A percentile compares a stretch with the other conserved stretches of the same genome.
phyloP scores from a whole-genome alignment of 2,113 vertebrate species.

The Xiphias gladius region DNA sequence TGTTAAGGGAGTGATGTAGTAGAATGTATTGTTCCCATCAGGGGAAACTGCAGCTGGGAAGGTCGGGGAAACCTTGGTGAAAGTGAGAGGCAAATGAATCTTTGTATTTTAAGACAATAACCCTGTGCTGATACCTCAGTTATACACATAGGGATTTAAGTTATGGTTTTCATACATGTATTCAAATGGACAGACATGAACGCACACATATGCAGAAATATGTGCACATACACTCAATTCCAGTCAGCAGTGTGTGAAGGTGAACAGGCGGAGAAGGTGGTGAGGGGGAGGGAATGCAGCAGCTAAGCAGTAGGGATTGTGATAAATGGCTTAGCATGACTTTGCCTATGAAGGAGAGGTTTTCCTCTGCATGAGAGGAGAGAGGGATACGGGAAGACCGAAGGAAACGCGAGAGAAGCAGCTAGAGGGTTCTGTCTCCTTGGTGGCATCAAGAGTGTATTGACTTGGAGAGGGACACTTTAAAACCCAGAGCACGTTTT shows the following conservation, averaged over 20 bases:
- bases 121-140: constrained; percentile 49
- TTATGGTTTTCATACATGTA: constrained; percentile 3
- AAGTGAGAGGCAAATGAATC: constrained; percentile 44
- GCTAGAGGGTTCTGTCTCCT: constrained; percentile 45
- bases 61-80: constrained; percentile 47
- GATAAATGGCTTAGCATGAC: constrained; percentile 79
- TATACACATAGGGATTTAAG: constrained; percentile 1
- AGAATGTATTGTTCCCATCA: constrained; percentile 55
- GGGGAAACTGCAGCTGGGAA: constrained; percentile 40
- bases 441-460: constrained; percentile 37
- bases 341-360: constrained; percentile 76
- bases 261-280: constrained; percentile 58
- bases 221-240: constrained; percentile 7
- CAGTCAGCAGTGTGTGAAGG: constrained; percentile 74
- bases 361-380: constrained; percentile 54
- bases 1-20: constrained; percentile 28
- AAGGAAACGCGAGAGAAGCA: not conserved
- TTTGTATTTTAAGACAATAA: constrained; percentile 26
- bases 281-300: constrained; percentile 56
- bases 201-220: constrained; percentile 13
- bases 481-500: constrained; percentile 76
- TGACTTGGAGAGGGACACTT: constrained; percentile 60
- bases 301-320: constrained; percentile 71
- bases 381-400: constrained; percentile 15
- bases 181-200: not conserved